Base-by-base conservation (phyloP, 1,140 invertebrate genomes). In the Elymnias hypermnestra region DNA sequence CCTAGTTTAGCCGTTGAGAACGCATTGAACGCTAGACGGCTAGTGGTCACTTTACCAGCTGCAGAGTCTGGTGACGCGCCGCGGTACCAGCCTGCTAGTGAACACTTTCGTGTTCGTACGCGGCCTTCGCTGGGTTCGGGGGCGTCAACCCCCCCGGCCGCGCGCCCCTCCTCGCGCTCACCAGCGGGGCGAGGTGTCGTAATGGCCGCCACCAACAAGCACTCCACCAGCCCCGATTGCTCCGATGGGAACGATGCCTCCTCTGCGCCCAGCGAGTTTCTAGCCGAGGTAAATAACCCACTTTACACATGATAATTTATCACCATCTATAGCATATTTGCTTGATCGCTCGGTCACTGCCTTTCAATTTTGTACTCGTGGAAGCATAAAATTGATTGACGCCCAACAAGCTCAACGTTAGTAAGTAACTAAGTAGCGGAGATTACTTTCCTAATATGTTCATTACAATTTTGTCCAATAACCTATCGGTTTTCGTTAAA, bases 191-290 rank as follows among this genome's bases (percentile, higher is more conserved):
- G 58, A 54, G 58, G 53, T 75, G 59, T 65, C 69, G 8, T 3
- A 2, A 36, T 36, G 33, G 31, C 69, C 54, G 47, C 33, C 37
- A 72, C 73, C 69, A 41, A 73, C 62, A 57, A 57, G 4, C 54
- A 62, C 21, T 65, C 72, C 7, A 57, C 70, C 22, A 89, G 88
- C 39, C 72, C 73, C 45, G 91, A 92, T 61, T 91, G 91, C 61
- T 92, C 91, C 10, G 91, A 93, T 64, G 91, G 91, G 18, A 90
- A 92, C 65, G 91, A 92, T 62, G 88, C 89, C 43, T 88, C 90
- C 55, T 89, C 88, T 21, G 91, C 91, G 10, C 91, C 91, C 10
- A 92, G 91, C 33, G 91, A 92, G 69, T 91, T 92, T 68, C 73
- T 93, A 2, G 91, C 91, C 12, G 91, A 93, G 88, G 91, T 92